Conservation (phyloP, 2,888 invertebrate species). For the Trichacis sp. region DNA sequence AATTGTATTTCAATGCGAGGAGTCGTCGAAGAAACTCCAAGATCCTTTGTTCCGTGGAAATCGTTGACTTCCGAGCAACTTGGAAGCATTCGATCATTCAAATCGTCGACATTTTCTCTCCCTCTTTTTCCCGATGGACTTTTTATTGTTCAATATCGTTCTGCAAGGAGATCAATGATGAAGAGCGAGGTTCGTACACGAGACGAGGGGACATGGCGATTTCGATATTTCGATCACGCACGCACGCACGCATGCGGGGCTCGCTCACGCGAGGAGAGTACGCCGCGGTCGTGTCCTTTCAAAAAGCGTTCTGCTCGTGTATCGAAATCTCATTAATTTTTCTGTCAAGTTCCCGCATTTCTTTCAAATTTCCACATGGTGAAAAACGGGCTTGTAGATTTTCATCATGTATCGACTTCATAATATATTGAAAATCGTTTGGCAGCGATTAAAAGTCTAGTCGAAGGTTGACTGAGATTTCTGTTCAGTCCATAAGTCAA, state of each 20-base stretch:
- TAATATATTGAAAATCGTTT: no score
- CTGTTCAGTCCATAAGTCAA: no score
- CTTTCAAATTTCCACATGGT: no score
- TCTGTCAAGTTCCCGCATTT: no score
- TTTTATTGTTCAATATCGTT: slow-evolving; percentile 26
- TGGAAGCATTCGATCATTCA: background rate
- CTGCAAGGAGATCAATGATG: slow-evolving; percentile 24
- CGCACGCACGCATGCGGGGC: slow-evolving; percentile 57
- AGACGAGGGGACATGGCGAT: slow-evolving; percentile 36
- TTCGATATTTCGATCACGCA: slow-evolving; percentile 67
- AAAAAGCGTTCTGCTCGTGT: slow-evolving; percentile 9
- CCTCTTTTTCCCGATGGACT: slow-evolving; percentile 4
- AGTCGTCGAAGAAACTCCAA: background rate
- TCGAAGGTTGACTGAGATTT: no score
- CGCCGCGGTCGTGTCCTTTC: slow-evolving; percentile 17
- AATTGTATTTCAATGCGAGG: background rate
- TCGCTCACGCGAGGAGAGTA: slow-evolving; percentile 56
- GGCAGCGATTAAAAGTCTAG: no score
- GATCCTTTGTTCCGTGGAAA: background rate
- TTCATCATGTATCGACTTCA: no score
- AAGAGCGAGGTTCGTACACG: slow-evolving; percentile 15
- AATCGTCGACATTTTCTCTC: slow-evolving; percentile 6
- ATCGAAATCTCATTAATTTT: slow-evolving; percentile 14
- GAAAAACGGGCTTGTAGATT: no score
- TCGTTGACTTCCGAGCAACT: background rate